A percentile compares a stretch with the other conserved stretches of the same genome.
These are phyloP conservation scores for Hylaeus volcanicus DNA, from an alignment of 1,140 invertebrate species.

Conservation along the genomic window DNA sequence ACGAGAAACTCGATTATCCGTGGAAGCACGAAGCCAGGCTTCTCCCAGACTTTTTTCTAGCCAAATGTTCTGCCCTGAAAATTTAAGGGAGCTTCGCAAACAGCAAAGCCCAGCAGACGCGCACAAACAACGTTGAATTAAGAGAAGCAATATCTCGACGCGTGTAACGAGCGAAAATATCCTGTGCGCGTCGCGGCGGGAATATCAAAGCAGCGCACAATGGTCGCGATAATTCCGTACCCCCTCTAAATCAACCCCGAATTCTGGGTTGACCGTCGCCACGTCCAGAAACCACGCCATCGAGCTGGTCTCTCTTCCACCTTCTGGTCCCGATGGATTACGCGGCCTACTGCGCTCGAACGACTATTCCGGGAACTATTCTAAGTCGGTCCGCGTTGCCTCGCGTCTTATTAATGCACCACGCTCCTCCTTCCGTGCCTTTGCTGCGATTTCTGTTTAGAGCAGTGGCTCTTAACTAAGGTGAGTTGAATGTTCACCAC, in stretches of 20 bases:
- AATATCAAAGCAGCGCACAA: conserved; percentile 30
- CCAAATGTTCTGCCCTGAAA: neutral
- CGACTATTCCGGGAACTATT: conserved; percentile 75
- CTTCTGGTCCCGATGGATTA: conserved; percentile 55
- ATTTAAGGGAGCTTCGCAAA: conserved; percentile 3
- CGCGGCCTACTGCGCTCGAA: conserved; percentile 68
- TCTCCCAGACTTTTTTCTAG: no score
- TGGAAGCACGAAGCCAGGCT: neutral
- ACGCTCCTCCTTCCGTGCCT: conserved; percentile 50
- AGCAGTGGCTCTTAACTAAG: conserved; percentile 12
- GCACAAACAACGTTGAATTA: conserved; percentile 23
- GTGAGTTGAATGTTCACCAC: no score
- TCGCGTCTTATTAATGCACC: conserved; percentile 74
- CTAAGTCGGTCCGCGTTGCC: conserved; percentile 68
- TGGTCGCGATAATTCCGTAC: conserved; percentile 30
- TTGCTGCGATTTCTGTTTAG: conserved; percentile 35
- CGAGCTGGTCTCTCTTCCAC: neutral
- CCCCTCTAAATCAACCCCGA: conserved; percentile 28
- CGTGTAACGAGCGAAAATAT: conserved; percentile 9
- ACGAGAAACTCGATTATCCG: neutral
- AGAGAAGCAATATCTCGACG: neutral
- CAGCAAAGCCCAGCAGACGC: neutral
- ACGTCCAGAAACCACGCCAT: conserved; percentile 15
- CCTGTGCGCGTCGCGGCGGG: neutral
- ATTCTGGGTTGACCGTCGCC: conserved; percentile 45